Conservation (phyloP, 2,797 vertebrate species). For the Anguilla obscura region DNA sequence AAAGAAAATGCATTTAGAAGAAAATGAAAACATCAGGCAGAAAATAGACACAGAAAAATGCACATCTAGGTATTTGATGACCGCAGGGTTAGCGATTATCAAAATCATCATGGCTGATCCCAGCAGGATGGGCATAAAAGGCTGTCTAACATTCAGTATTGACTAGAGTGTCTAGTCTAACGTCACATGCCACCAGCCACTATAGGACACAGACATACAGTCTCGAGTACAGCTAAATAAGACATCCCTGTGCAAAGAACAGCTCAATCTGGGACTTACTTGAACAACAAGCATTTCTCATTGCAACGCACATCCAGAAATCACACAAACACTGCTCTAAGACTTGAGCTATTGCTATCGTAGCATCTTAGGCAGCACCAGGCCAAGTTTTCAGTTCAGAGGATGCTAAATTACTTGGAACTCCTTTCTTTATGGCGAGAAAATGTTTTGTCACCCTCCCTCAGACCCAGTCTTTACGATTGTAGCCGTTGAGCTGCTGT, state of each 20-base stretch:
- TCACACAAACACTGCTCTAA: neutral
- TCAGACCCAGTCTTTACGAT: neutral
- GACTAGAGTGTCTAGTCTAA: neutral
- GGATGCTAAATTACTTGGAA: neutral
- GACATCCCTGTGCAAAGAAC: neutral
- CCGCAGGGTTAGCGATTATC: too few species aligned
- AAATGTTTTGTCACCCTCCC: neutral
- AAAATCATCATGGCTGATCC: neutral
- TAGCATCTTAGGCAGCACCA: neutral
- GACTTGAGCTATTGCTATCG: neutral
- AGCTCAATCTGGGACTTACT: neutral
- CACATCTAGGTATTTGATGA: neutral
- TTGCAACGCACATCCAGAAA: neutral
- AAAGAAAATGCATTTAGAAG: neutral
- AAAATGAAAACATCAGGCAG: neutral
- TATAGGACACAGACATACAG: neutral
- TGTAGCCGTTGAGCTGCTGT: neutral
- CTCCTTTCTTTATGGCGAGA: neutral
- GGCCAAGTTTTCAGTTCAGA: neutral
- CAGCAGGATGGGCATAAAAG: neutral
- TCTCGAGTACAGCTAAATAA: neutral
- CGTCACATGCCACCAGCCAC: neutral
- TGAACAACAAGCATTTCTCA: neutral
- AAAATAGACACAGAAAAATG: neutral
- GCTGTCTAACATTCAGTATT: neutral